Conservation (phyloP, 2,888 invertebrate genomes). For the Polydrusus tereticollis region DNA sequence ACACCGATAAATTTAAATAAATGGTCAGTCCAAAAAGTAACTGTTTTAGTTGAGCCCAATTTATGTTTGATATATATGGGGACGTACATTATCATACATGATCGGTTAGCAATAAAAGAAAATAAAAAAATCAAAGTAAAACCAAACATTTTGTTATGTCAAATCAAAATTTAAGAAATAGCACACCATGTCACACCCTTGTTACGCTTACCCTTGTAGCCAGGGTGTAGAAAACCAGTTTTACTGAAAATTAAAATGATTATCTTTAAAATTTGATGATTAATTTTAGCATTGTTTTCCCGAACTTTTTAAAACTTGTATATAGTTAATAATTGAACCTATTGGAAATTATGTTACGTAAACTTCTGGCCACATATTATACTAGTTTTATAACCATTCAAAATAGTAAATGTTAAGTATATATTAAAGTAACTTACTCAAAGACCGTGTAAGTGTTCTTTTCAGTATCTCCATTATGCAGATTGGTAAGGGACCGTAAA, state of each 20-base stretch:
- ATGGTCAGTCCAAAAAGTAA: background rate
- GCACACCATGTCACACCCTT: constrained; percentile 61
- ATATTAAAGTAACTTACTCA: constrained; percentile 73
- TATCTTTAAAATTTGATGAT: constrained; percentile 4
- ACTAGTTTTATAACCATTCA: no score
- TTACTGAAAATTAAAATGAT: constrained; percentile 66
- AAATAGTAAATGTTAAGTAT: background rate
- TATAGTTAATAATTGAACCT: no score
- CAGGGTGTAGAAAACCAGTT: constrained; percentile 72
- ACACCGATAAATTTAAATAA: background rate
- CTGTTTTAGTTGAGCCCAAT: constrained; percentile 17
- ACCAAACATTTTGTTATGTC: constrained; percentile 55
- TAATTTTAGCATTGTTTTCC: no score
- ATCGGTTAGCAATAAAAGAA: constrained; percentile 60
- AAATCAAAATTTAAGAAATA: constrained; percentile 39
- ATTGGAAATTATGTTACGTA: no score
- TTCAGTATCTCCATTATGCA: constrained; percentile 77
- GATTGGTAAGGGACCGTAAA: constrained; percentile 75
- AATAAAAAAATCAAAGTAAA: constrained; percentile 59
- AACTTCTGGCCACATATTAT: no score
- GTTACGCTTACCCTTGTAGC: constrained; percentile 72
- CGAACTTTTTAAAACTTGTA: no score
- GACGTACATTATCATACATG: constrained; percentile 62
- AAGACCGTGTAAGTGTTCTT: constrained; percentile 78
- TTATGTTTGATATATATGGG: constrained; percentile 37